Percentiles rank a stretch among this genome's conserved stretches.
phyloP scores from a whole-genome alignment of 92 coral and sea anemone species.

The Phenganax stokvisi region DNA sequence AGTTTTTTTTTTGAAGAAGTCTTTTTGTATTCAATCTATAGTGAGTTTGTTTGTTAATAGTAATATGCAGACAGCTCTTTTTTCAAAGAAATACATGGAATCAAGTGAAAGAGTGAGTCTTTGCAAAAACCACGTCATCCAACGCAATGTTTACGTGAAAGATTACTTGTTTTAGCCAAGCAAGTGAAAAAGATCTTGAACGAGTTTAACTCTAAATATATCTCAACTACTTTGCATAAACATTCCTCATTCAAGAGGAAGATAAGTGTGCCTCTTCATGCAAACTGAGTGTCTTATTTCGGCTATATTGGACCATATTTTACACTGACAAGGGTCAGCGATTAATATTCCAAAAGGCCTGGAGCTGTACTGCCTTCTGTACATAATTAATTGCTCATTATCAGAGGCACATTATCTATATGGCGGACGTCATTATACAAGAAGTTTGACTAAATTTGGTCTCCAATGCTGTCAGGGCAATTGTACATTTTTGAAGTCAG shows the following conservation, averaged over 20 bases:
- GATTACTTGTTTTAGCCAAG: too few relatives aligned
- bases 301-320: neutral
- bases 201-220: neutral
- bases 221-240: neutral
- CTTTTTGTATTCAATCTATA: too few relatives aligned
- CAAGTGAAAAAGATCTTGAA: neutral
- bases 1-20: too few relatives aligned
- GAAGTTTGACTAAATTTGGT: conserved; percentile 5
- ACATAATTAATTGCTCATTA: neutral
- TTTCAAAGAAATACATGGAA: too few relatives aligned
- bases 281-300: neutral
- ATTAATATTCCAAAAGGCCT: neutral
- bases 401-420: neutral
- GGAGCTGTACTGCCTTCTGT: neutral
- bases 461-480: neutral
- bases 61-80: too few relatives aligned
- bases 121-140: too few relatives aligned
- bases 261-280: neutral
- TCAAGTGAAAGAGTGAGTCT: too few relatives aligned
- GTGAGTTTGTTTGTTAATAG: too few relatives aligned
- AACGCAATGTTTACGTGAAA: too few relatives aligned
- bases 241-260: neutral
- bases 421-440: neutral
- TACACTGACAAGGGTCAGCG: too few relatives aligned
- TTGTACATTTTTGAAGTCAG: neutral